Evolutionary conservation across 2,113 vertebrate genomes (phyloP), one percentile per base, ranked within the genome.

Genomic region (Rhynchomys soricoides): DNA sequence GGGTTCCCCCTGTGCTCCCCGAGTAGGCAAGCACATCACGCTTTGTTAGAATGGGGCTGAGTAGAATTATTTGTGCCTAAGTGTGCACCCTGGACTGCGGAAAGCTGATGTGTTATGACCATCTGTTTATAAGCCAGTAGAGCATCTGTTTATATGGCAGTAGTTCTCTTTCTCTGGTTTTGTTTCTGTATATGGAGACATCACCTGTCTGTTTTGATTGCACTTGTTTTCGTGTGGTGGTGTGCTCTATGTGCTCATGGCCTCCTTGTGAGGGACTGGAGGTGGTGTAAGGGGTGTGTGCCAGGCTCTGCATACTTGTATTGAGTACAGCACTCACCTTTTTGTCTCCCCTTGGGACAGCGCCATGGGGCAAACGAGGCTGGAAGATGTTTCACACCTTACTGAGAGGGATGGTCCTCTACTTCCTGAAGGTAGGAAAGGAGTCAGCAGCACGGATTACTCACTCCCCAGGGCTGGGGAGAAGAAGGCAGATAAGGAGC

Each of bases 311-410:
- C 52, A 81, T 6, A 17, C 21, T 37, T 45, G 22, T 24, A 40
- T 4, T 37, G 29, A 52, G 34, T 45, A 55, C 10, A 21, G 21
- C 81, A 26, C 57, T 26, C 5, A 82, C 78, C 34, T 59, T 40
- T 24, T 48, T 24, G 34, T 86, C 75, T 77, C 89, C 6, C 95
- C 82, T 97, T 45, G 91, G 85, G 21, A n/a, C 97, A 99, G 99
- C 99, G 0, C 99, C 99, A 0, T 99, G 99, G 99, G 99, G 99
- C 17, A 99, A 99, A 91, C 98, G 99, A 31, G 97, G 99, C 97
- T 99, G 99, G 99, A 99, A 99, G 97, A 98, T 98, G 22, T 99
- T 99, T 97, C 99, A 99, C 68, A 99, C 98, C 0, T 97, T 99
- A n/a, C 97, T 99, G 40, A 99, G 98, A 74, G 99, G 99, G 90